A percentile compares a stretch with the other conserved stretches of the same genome.
phyloP scores from a whole-genome alignment of 2,888 invertebrate species.

The Autographa pulchrina region DNA sequence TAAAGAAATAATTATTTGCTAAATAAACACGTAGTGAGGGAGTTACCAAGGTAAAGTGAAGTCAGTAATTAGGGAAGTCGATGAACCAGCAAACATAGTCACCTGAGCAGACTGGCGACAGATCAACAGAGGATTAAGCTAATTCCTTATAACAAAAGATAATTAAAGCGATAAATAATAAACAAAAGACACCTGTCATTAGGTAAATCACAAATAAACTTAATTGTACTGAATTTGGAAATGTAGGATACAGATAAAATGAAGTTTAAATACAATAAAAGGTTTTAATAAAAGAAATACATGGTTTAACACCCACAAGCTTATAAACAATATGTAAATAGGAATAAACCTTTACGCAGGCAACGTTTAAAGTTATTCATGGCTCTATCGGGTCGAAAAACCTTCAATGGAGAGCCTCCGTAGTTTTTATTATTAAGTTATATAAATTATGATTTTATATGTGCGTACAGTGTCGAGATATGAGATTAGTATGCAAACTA shows the following conservation, averaged over 20 bases:
- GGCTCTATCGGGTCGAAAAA: constrained; percentile 59
- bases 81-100: no score
- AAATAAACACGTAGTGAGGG: no score
- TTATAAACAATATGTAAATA: not conserved
- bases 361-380: constrained; percentile 32
- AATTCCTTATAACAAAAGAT: no score
- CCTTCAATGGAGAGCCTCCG: constrained; percentile 54
- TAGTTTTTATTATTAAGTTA: constrained; percentile 60
- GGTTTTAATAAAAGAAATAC: not conserved
- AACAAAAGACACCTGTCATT: no score
- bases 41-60: no score
- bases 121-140: no score
- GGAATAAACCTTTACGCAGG: not conserved
- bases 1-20: no score
- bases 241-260: not conserved
- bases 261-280: not conserved
- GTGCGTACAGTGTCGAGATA: constrained; percentile 55
- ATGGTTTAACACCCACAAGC: not conserved
- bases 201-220: no score
- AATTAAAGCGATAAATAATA: no score
- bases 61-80: no score
- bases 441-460: constrained; percentile 68
- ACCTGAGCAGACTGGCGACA: no score
- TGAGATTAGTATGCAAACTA: constrained; percentile 83
- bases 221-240: no score